Base-by-base conservation (phyloP, 2,797 vertebrate genomes). In the Hippoglossus hippoglossus region DNA sequence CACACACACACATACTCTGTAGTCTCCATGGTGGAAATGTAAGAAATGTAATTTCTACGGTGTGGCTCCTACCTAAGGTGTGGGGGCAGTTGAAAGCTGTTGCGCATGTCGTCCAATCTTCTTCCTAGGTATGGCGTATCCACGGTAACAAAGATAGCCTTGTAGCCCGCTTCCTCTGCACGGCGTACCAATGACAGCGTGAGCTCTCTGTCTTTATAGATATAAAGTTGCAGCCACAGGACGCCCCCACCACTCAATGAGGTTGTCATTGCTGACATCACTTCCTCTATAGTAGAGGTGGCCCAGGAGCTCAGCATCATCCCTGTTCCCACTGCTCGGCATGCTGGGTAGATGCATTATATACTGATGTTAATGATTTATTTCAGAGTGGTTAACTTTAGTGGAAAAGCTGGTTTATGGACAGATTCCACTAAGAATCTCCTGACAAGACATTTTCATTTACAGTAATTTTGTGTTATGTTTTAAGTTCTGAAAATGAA, bases 291-390 rank as follows among this genome's bases (percentile, higher is more conserved):
- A 3, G 96, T 96, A 18, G 96, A 96, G 5, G 98, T 99, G 47
- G 98, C 96, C 97, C 97, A 99, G 60, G 98, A 97, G 64, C 98
- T 99, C 83, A 99, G 90, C 97, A 98, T 98, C 98, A 99, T 99
- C 5, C 96, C 97, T 0, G 95, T 97, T 11, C 94, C 96, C 73
- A 90, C 15, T 0, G 95, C 91, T 31, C 64, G 81, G 87, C 97
- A 98, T 54, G 97, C 98, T 99, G 89, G 55, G 59, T 61, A 78
- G 26, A 81, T 8, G 61, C 19, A 56, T 18, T 0, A 46, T 10
- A 5, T 49, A 18, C 3, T 18, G 5, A 2, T 49, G 11, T 59
- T n/a, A 52, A 41, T 8, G 5, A 5, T 68, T 18, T 36, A 36
- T 46, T 55, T 19, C 18, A 12, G 36, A 13, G 36, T 39, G 36